A percentile compares a stretch with the other conserved stretches of the same genome.
Conservation (phyloP, 2,797 vertebrate species). For the Nothura maculosa region DNA sequence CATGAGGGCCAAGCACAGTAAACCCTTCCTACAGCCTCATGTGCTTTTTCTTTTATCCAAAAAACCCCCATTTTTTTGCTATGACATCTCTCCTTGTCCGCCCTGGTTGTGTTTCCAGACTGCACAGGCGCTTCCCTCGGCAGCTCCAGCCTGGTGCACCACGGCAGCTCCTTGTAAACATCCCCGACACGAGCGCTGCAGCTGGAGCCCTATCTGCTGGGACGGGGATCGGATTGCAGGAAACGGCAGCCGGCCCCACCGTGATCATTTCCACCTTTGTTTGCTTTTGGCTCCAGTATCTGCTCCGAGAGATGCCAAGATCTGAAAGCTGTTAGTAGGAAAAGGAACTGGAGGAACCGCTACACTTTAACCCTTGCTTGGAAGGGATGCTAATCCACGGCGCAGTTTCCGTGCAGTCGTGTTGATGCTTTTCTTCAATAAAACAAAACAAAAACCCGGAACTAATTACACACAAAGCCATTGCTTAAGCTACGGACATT, state of each 20-base stretch:
- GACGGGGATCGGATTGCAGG: constrained; percentile 7
- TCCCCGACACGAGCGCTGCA: not conserved
- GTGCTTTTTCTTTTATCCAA: not conserved
- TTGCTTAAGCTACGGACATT: not conserved
- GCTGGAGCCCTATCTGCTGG: not conserved
- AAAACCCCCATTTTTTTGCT: not conserved
- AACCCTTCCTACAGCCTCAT: not conserved
- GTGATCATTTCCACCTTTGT: constrained; percentile 46
- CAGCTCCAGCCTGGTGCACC: not conserved
- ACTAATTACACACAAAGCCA: not conserved
- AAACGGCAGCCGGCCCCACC: not conserved
- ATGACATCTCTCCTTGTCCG: not conserved
- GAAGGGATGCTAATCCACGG: accelerated
- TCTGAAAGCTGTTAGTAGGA: constrained; percentile 27
- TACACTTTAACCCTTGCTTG: not conserved
- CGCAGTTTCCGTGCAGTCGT: not conserved
- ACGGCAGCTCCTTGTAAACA: not conserved
- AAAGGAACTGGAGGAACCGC: not conserved
- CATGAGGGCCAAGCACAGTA: not conserved
- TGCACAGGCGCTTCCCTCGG: not conserved
- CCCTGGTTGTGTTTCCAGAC: not conserved
- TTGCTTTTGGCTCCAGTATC: constrained; percentile 41
- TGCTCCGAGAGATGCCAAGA: constrained; percentile 33
- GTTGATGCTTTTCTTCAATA: not conserved
- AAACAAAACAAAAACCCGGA: not conserved